These are phyloP conservation scores for Abrostola tripartita DNA, from an alignment of 2,888 invertebrate species.

Conservation along the genomic window DNA sequence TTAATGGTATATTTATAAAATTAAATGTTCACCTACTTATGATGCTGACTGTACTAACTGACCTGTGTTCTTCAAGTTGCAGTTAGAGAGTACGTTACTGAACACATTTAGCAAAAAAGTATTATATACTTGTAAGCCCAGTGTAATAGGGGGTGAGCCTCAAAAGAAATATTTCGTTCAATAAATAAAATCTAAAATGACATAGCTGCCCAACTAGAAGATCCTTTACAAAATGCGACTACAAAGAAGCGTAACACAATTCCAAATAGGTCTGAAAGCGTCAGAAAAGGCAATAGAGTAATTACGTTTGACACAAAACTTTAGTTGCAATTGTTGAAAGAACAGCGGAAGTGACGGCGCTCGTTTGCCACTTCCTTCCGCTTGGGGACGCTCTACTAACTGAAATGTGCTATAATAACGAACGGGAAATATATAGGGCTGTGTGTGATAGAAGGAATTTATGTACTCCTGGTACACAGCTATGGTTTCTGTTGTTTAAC, in stretches of 20 bases:
- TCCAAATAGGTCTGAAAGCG: conserved; percentile 45
- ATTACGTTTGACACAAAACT: conserved; percentile 69
- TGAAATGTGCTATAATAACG: conserved; percentile 55
- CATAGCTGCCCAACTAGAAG: conserved; percentile 39
- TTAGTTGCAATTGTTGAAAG: conserved; percentile 66
- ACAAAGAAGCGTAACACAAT: conserved; percentile 52
- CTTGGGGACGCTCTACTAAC: conserved; percentile 38
- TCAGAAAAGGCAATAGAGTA: conserved; percentile 58
- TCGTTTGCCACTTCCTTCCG: conserved; percentile 68
- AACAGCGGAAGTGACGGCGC: conserved; percentile 62
- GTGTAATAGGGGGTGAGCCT: too few relatives aligned
- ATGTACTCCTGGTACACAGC: conserved; percentile 46
- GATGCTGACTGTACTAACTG: too few relatives aligned
- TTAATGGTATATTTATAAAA: too few relatives aligned
- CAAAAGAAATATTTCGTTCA: too few relatives aligned
- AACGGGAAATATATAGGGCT: conserved; percentile 40
- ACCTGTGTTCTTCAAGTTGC: too few relatives aligned
- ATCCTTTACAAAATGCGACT: conserved; percentile 41
- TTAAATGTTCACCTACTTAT: too few relatives aligned
- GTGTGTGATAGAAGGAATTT: conserved; percentile 47
- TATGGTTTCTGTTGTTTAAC: conserved; percentile 50
- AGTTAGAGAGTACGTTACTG: too few relatives aligned
- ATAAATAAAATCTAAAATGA: conserved; percentile 6
- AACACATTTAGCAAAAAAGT: too few relatives aligned
- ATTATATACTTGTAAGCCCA: too few relatives aligned